These are phyloP conservation scores for Pyrrhosoma nymphula DNA, from an alignment of 2,888 invertebrate genomes.

Conservation along the genomic window DNA sequence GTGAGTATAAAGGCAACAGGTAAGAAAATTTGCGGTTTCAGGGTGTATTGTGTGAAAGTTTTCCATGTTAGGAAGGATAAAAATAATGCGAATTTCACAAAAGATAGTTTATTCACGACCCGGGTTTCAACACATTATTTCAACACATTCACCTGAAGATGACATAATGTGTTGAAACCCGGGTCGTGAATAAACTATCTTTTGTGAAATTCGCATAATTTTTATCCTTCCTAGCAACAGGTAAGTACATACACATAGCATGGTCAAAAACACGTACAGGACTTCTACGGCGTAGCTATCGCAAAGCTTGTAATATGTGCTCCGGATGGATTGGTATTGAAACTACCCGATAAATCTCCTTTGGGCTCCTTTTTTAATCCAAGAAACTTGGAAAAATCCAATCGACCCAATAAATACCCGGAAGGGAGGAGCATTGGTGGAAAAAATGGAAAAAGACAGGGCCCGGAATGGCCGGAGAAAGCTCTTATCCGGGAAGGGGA, in stretches of 20 bases:
- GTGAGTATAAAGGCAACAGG: neutral
- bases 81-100: no score
- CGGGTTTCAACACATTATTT: no score
- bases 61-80: no score
- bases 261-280: neutral
- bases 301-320: neutral
- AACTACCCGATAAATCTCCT: neutral
- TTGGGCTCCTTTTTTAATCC: neutral
- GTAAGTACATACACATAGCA: neutral
- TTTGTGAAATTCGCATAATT: no score
- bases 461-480: neutral
- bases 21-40: no score
- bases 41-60: no score
- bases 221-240: no score
- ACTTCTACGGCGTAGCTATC: neutral
- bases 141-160: no score
- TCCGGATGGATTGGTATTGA: neutral
- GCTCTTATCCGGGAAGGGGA: neutral
- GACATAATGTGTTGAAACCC: no score
- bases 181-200: no score
- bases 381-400: slow-evolving; percentile 10
- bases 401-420: slow-evolving; percentile 25
- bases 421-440: neutral
- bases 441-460: neutral
- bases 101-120: no score